Conservation (phyloP, 2,888 invertebrate genomes). For the Polydrusus pterygomalis region DNA sequence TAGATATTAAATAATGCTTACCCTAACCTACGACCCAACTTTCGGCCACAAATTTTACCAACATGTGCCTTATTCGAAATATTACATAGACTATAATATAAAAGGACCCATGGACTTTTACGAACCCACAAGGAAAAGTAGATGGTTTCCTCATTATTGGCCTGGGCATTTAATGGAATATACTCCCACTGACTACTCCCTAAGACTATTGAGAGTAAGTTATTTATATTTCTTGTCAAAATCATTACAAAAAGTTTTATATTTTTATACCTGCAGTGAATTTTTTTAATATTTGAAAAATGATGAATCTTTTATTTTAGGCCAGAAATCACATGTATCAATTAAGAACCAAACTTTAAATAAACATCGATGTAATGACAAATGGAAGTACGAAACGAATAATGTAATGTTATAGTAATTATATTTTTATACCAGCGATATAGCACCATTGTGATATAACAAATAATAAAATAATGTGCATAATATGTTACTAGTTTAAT, state of each 20-base stretch:
- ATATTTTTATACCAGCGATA: too few species aligned
- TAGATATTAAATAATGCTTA: conserved; percentile 58
- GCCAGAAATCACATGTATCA: conserved; percentile 21
- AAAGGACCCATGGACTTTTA: conserved; percentile 57
- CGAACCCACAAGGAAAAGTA: conserved; percentile 56
- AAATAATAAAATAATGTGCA: too few species aligned
- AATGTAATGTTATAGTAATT: too few species aligned
- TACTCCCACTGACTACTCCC: conserved; percentile 57
- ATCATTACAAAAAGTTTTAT: too few species aligned
- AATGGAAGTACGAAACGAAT: background rate
- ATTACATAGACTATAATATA: conserved; percentile 58
- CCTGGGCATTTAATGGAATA: conserved; percentile 58
- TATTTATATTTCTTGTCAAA: background rate
- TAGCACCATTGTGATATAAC: too few species aligned
- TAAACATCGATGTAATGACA: too few species aligned
- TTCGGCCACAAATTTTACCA: conserved; percentile 60
- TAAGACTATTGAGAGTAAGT: conserved; percentile 58
- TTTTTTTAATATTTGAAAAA: too few species aligned
- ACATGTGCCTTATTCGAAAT: conserved; percentile 58
- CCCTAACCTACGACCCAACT: conserved; percentile 59
- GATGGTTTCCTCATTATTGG: conserved; percentile 62
- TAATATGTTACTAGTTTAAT: too few species aligned
- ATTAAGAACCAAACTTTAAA: background rate
- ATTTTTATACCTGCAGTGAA: too few species aligned
- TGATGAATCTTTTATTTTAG: conserved; percentile 29